phyloP scores from a whole-genome alignment of 2,113 vertebrate species.

The Andinoacara biseriatus region DNA sequence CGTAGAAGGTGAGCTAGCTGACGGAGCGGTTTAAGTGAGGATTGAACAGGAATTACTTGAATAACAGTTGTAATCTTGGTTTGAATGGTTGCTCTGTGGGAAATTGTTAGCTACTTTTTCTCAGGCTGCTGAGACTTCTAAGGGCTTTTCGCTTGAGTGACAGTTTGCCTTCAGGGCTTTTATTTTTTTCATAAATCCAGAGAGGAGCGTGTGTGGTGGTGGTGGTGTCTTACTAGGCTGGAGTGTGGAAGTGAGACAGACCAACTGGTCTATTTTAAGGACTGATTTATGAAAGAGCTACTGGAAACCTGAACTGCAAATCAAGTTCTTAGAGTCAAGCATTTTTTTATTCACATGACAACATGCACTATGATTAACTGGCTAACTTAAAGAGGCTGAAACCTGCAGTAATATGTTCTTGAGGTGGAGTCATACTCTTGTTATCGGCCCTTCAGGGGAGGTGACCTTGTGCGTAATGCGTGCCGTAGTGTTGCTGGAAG shows the following conservation, averaged over 20 bases:
- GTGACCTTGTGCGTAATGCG: neutral
- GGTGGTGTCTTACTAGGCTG: conserved; percentile 44
- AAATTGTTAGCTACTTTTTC: neutral
- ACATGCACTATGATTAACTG: neutral
- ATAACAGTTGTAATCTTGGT: neutral
- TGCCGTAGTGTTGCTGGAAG: neutral
- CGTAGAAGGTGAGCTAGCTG: conserved; percentile 86
- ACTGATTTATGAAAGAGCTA: neutral
- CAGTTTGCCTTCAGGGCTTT: conserved; percentile 28
- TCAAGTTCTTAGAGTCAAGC: neutral
- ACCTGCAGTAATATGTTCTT: neutral
- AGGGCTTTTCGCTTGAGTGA: neutral
- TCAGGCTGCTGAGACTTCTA: neutral
- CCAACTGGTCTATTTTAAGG: neutral
- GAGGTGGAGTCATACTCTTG: neutral
- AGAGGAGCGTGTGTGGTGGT: conserved; percentile 17
- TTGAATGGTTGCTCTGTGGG: neutral
- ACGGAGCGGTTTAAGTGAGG: neutral
- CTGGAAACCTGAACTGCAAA: neutral
- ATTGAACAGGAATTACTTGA: neutral
- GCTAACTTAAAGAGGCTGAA: neutral
- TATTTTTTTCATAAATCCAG: conserved; percentile 3
- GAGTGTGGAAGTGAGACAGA: conserved; percentile 33
- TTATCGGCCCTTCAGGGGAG: neutral
- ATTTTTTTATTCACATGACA: neutral